Conservation (phyloP, 1,140 invertebrate genomes). For the Halyomorpha halys region DNA sequence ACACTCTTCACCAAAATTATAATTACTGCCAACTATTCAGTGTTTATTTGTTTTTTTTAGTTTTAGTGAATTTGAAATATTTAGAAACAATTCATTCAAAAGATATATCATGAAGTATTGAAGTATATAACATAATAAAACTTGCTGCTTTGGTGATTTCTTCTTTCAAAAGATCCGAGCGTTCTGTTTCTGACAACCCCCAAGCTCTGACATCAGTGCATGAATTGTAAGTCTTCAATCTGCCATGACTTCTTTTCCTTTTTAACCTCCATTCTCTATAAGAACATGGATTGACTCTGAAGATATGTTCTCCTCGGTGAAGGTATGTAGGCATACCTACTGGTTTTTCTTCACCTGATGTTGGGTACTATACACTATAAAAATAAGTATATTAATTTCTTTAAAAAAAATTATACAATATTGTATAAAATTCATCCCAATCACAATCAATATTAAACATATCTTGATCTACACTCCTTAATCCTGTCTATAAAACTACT, state of each 20-base stretch:
- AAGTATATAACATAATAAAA: neutral
- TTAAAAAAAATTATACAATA: too few species aligned
- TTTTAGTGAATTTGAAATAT: neutral
- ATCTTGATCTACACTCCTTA: too few species aligned
- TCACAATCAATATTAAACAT: too few species aligned
- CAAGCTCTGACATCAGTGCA: constrained; percentile 23
- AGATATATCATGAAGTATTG: neutral
- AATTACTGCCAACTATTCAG: too few species aligned
- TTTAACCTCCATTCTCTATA: constrained; percentile 1
- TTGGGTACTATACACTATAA: too few species aligned
- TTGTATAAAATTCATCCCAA: too few species aligned
- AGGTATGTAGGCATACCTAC: neutral
- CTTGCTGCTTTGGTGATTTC: constrained; percentile 19
- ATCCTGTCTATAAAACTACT: too few species aligned
- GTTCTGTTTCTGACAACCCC: neutral
- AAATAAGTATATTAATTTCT: too few species aligned
- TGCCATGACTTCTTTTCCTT: constrained; percentile 24
- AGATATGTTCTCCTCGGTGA: neutral
- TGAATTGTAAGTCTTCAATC: constrained; percentile 22
- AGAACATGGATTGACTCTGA: neutral
- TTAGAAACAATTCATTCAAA: neutral
- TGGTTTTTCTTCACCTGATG: too few species aligned
- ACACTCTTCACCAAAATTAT: too few species aligned
- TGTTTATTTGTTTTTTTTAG: too few species aligned
- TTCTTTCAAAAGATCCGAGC: constrained; percentile 19